Evolutionary conservation across 2,888 invertebrate genomes (phyloP).

Genomic region (Drosophila cognata): DNA sequence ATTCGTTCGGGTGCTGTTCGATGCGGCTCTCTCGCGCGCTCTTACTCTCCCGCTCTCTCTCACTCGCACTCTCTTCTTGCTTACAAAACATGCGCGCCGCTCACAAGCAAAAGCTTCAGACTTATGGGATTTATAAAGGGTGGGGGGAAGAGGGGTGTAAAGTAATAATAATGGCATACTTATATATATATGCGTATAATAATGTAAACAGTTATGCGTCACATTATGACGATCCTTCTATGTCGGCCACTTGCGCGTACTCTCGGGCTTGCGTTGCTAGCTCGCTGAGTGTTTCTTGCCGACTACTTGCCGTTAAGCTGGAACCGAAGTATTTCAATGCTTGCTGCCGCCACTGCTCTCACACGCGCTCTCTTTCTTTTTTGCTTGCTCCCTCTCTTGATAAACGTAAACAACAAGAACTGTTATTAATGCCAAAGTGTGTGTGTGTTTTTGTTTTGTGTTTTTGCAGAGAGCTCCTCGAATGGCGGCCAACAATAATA

Average conservation of each 20-base stretch:
- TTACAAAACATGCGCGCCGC: slow-evolving; percentile 50
- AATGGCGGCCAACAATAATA: slow-evolving; percentile 82
- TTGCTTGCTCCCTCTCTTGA: slow-evolving; percentile 28
- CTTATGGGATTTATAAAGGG: slow-evolving; percentile 7
- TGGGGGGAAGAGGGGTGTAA: neutral
- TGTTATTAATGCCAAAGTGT: slow-evolving; percentile 29
- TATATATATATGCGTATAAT: slow-evolving; percentile 6
- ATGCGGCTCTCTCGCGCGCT: slow-evolving; percentile 44
- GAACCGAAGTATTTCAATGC: slow-evolving; percentile 58
- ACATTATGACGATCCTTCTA: slow-evolving; percentile 45
- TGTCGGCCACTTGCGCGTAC: slow-evolving; percentile 43
- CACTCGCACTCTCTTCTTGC: slow-evolving; percentile 41
- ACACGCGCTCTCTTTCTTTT: slow-evolving; percentile 19
- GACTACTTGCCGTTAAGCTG: slow-evolving; percentile 68
- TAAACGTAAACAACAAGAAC: slow-evolving; percentile 58
- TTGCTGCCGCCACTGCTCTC: slow-evolving; percentile 21
- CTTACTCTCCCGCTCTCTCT: slow-evolving; percentile 43
- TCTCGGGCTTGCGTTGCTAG: slow-evolving; percentile 61
- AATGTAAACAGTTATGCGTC: slow-evolving; percentile 30
- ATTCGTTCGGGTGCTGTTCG: slow-evolving; percentile 42
- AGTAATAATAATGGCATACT: slow-evolving; percentile 25
- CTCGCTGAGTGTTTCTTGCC: slow-evolving; percentile 74
- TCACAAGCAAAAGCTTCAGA: slow-evolving; percentile 43
- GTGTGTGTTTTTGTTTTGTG: slow-evolving; percentile 9
- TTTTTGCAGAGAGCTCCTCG: slow-evolving; percentile 50